These are phyloP conservation scores for Casuarius casuarius DNA, from an alignment of 2,113 vertebrate genomes.

Conservation along the genomic window DNA sequence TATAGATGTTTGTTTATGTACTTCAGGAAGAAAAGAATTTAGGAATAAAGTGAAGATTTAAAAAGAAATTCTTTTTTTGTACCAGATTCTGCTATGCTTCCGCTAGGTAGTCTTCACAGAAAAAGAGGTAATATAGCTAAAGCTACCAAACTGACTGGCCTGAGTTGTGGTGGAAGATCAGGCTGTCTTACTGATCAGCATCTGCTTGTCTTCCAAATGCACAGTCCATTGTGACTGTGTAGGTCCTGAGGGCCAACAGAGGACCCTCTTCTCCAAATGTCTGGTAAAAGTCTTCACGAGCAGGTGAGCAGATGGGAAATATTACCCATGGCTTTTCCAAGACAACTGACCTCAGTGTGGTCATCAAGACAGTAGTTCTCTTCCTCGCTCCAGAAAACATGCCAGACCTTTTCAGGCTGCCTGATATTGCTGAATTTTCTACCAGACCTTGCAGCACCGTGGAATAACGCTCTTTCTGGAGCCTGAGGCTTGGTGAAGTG, in stretches of 20 bases:
- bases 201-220: neutral
- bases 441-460: neutral
- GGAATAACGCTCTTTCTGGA: neutral
- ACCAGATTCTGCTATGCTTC: neutral
- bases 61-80: neutral
- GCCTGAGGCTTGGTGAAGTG: neutral
- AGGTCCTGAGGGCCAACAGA: neutral
- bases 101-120: neutral
- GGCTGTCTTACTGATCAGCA: neutral
- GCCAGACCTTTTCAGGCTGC: neutral
- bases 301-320: no score
- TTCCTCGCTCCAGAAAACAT: neutral
- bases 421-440: neutral
- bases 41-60: neutral
- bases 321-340: no score
- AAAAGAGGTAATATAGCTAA: neutral
- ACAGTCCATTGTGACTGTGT: accelerated
- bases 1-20: neutral
- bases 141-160: neutral
- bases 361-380: neutral
- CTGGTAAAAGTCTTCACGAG: neutral
- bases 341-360: accelerated
- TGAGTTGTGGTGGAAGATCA: neutral
- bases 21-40: neutral
- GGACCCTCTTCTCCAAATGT: neutral